A percentile compares a stretch with the other conserved stretches of the same genome.
Evolutionary conservation across 2,888 invertebrate genomes (phyloP).

Genomic region (Deilephila elpenor): DNA sequence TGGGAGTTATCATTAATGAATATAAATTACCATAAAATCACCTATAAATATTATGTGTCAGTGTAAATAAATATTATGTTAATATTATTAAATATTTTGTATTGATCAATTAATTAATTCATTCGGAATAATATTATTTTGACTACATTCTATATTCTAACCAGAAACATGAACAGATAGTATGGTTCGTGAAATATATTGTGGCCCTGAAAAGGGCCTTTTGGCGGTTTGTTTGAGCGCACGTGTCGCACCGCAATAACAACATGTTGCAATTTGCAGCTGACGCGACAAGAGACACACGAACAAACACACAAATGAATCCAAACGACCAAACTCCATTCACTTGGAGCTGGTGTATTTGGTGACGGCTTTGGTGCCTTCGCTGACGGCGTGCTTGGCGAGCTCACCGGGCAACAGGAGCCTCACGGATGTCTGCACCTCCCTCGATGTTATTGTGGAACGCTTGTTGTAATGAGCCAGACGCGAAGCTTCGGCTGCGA

Average conservation of each 20-base stretch:
- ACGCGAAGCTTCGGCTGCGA: conserved; percentile 15
- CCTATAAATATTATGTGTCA: too few relatives aligned
- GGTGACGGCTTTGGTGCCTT: conserved; percentile 87
- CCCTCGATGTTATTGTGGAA: conserved; percentile 87
- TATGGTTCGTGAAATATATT: conserved; percentile 28
- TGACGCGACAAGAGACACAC: too few relatives aligned
- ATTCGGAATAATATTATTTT: too few relatives aligned
- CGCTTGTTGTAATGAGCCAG: conserved; percentile 15
- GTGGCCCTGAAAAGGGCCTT: conserved; percentile 45
- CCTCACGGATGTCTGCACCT: conserved; percentile 88
- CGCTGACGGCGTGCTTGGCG: conserved; percentile 88
- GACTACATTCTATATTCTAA: too few relatives aligned
- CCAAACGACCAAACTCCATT: conserved; percentile 27
- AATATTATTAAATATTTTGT: too few relatives aligned
- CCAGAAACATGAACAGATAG: neutral
- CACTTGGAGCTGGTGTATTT: conserved; percentile 81
- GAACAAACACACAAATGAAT: neutral
- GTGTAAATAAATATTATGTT: too few relatives aligned
- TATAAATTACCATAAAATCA: too few relatives aligned
- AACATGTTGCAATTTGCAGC: too few relatives aligned
- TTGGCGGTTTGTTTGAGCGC: conserved; percentile 5
- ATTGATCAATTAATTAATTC: too few relatives aligned
- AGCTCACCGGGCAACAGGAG: conserved; percentile 88
- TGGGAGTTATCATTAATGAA: too few relatives aligned
- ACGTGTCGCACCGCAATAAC: too few relatives aligned